Evolutionary conservation across 2,113 vertebrate genomes (phyloP).

Genomic region (Eira barbara): DNA sequence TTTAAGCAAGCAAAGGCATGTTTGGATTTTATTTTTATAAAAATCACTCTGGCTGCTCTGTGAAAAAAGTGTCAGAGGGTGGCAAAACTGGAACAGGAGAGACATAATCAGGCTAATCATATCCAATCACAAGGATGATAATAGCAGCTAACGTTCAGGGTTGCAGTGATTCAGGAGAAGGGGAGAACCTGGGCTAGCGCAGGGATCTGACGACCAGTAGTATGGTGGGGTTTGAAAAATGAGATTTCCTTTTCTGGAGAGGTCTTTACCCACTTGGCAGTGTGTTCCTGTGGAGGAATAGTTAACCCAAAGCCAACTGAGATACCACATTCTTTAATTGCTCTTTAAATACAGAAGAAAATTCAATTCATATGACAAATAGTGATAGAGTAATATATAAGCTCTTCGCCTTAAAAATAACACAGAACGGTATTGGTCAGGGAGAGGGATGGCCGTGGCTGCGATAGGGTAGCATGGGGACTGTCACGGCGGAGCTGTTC

Average conservation of each 20-base stretch:
- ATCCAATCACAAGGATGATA: not conserved
- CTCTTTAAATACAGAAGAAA: not conserved
- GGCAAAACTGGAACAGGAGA: not conserved
- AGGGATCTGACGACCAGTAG: not conserved
- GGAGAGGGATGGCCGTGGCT: not conserved
- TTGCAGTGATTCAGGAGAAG: not conserved
- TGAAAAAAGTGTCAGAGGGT: not conserved
- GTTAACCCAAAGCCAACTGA: not conserved
- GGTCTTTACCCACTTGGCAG: not conserved
- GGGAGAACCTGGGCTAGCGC: not conserved
- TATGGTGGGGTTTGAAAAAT: not conserved
- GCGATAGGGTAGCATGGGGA: not conserved
- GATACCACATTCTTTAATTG: not conserved
- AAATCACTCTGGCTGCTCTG: not conserved
- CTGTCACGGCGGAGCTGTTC: not conserved
- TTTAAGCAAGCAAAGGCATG: not conserved
- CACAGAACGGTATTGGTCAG: not conserved
- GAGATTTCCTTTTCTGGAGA: not conserved
- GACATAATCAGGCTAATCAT: not conserved
- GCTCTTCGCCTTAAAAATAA: not conserved
- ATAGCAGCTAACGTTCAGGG: not conserved
- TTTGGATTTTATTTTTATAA: constrained; percentile 23
- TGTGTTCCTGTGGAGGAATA: not conserved
- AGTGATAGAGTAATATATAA: not conserved
- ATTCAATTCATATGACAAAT: not conserved